phyloP scores from a whole-genome alignment of 2,888 invertebrate species.

The Troilus luridus region DNA sequence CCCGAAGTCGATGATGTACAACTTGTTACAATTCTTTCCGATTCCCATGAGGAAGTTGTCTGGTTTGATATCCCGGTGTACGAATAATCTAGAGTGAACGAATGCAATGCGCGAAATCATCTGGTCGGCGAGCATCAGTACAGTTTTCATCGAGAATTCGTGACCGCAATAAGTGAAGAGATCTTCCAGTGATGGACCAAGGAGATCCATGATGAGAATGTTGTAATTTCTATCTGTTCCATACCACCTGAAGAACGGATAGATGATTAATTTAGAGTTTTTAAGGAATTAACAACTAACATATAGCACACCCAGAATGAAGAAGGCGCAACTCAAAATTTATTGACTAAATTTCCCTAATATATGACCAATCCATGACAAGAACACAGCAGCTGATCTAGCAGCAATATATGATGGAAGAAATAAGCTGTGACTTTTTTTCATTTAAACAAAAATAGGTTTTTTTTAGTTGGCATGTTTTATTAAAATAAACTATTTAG shows the following conservation, averaged over 20 bases:
- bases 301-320: too few relatives aligned
- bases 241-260: slow-evolving; percentile 75
- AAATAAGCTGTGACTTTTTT: too few relatives aligned
- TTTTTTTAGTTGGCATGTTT: background rate
- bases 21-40: slow-evolving; percentile 97
- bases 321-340: too few relatives aligned
- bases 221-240: slow-evolving; percentile 98
- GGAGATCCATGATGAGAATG: slow-evolving; percentile 98
- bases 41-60: slow-evolving; percentile 99
- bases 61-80: slow-evolving; percentile 98
- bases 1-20: slow-evolving; percentile 99
- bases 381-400: too few relatives aligned
- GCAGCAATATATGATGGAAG: too few relatives aligned
- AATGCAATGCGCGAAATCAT: slow-evolving; percentile 97
- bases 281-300: too few relatives aligned
- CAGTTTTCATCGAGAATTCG: slow-evolving; percentile 99
- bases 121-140: slow-evolving; percentile 98
- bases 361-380: too few relatives aligned
- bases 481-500: background rate
- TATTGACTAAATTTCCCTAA: too few relatives aligned
- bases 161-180: slow-evolving; percentile 99
- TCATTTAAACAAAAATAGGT: too few relatives aligned
- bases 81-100: slow-evolving; percentile 99
- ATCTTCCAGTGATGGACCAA: slow-evolving; percentile 98
- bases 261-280: background rate